These are phyloP conservation scores for Ariopsis seemanni DNA, from an alignment of 2,113 vertebrate species.

Conservation along the genomic window DNA sequence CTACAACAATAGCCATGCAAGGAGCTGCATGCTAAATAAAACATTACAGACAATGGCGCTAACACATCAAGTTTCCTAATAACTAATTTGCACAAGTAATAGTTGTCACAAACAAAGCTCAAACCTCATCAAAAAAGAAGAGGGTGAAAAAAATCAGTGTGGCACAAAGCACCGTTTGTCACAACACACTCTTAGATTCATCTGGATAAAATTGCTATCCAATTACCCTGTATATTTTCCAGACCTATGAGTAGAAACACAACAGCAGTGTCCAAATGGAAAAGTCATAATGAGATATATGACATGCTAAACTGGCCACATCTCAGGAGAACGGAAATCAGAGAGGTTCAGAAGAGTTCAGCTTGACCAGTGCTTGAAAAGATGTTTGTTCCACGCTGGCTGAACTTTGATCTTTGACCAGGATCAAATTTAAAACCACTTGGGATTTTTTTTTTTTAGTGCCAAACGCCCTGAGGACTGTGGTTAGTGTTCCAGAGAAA, in stretches of 20 bases:
- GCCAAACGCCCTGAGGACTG: constrained; percentile 28
- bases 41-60: neutral
- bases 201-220: constrained; percentile 20
- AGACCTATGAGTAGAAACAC: constrained; percentile 26
- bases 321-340: constrained; percentile 32
- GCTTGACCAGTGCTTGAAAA: constrained; percentile 41
- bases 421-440: constrained; percentile 46
- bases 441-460: constrained; percentile 32
- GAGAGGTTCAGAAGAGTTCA: constrained; percentile 36
- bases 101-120: neutral
- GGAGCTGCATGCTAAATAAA: constrained; percentile 28
- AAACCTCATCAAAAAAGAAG: neutral
- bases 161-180: neutral
- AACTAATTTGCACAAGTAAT: constrained; percentile 1
- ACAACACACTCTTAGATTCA: constrained; percentile 3
- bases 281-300: constrained; percentile 44
- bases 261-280: constrained; percentile 38
- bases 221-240: constrained; percentile 35
- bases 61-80: constrained; percentile 9
- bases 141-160: neutral
- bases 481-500: constrained; percentile 40
- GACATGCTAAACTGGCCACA: constrained; percentile 36
- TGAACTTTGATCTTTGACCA: constrained; percentile 30
- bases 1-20: neutral
- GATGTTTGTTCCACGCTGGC: constrained; percentile 29